Evolutionary conservation across 2,113 vertebrate genomes (phyloP).

Genomic region (Emydura subglobosa): DNA sequence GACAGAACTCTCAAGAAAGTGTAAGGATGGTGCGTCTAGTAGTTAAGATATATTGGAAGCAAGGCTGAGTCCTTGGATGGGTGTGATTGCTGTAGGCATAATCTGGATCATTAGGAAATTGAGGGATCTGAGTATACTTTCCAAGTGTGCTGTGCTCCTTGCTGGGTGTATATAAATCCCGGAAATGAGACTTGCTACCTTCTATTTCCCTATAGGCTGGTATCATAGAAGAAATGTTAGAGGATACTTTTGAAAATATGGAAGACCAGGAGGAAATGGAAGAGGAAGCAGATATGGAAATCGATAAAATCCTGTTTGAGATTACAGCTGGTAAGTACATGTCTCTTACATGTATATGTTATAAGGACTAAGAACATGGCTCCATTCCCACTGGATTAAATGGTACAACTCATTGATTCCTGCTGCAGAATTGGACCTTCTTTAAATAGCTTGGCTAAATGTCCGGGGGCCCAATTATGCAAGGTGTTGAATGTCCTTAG

Average conservation of each 20-base stretch:
- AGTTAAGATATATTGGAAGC: background rate
- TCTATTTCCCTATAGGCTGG: constrained; percentile 85
- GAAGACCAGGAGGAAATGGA: constrained; percentile 99
- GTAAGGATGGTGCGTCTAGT: background rate
- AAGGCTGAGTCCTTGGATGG: background rate
- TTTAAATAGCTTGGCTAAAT: background rate
- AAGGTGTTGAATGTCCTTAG: background rate
- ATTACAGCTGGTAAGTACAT: constrained; percentile 91
- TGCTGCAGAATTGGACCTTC: accelerated
- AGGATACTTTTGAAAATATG: constrained; percentile 96
- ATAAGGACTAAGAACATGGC: background rate
- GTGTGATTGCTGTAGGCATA: accelerated
- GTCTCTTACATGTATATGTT: background rate
- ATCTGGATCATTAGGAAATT: accelerated
- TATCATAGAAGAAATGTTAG: constrained; percentile 98
- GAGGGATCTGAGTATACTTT: background rate
- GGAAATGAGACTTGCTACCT: accelerated
- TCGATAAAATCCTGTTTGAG: constrained; percentile 97
- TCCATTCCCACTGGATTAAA: accelerated
- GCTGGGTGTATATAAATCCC: background rate
- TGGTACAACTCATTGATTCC: accelerated
- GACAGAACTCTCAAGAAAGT: background rate
- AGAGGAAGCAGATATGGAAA: constrained; percentile 93
- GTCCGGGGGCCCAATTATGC: background rate
- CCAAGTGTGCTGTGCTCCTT: accelerated